Evolutionary conservation across 2,113 vertebrate genomes (phyloP).

Genomic region (Neotoma lepida): DNA sequence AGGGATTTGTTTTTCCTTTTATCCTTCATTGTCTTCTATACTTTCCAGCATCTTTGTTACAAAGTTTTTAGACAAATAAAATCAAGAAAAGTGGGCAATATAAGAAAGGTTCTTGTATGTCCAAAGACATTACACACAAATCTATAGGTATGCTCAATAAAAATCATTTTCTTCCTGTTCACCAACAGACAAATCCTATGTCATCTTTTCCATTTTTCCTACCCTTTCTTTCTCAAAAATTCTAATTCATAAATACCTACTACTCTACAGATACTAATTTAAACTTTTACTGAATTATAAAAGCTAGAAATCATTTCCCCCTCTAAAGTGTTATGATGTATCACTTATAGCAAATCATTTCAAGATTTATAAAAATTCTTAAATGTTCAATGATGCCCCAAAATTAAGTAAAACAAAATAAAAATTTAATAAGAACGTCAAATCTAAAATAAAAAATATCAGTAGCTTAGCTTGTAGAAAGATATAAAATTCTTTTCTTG

Average conservation of each 20-base stretch:
- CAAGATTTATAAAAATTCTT: not conserved
- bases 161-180: not conserved
- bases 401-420: not conserved
- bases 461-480: conserved; percentile 15
- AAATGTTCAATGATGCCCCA: not conserved
- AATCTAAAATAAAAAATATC: not conserved
- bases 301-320: not conserved
- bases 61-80: not conserved
- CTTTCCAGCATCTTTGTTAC: not conserved
- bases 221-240: not conserved
- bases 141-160: accelerated
- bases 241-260: not conserved
- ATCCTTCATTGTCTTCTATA: not conserved
- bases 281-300: not conserved
- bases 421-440: not conserved
- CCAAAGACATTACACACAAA: not conserved
- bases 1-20: not conserved
- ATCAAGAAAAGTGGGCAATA: not conserved
- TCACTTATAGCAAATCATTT: not conserved
- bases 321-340: not conserved
- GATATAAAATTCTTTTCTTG: not conserved
- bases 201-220: not conserved
- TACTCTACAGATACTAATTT: not conserved
- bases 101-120: not conserved
- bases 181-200: not conserved